Evolutionary conservation across 2,888 invertebrate genomes (phyloP), one percentile per base, ranked within the genome.

Genomic region (Hirtodrosophila alboralis): DNA sequence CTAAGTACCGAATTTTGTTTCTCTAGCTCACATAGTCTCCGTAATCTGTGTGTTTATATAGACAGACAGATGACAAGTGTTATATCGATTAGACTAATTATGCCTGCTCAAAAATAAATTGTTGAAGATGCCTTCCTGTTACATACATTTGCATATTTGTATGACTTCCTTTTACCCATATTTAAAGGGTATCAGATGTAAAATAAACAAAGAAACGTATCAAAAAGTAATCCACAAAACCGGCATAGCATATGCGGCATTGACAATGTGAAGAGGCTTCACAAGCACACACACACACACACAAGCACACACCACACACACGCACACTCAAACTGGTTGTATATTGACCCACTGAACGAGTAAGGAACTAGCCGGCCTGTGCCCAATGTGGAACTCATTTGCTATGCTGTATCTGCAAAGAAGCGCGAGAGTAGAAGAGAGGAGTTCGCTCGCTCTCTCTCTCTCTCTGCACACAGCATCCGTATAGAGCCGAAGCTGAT

Each of bases 341-440:
- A 67, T 79, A 69, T 78, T 88, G 88, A 88, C 88, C 88, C 78
- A 88, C 70, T 88, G 88, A 88, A 87, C 87, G 68, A 87, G 68
- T 80, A 73, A 81, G 52, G 31, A 44, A 52, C 13, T 26, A 38
- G 18, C 47, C 56, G 49, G 54, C 44, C 16, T 43, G 8, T 28
- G 27, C 31, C 51, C 18, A 36, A 43, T 66, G 69, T 72, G 71
- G 71, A 72, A 57, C 53, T 8, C n/a, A 69, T 65, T 48, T 1
- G 10, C 34, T 36, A 38, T 45, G 78, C 83, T 80, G 77, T 56
- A 71, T 83, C 85, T 83, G 83, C 77, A 68, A 12, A 51, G 43
- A 26, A 16, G 33, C 33, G 52, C 8, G 54, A 14, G 23, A 34
- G 26, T 16, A 14, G 9, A 33, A 33, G 9, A 31, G 56, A 48